Conservation (phyloP, 2,797 vertebrate species). For the Taeniopygia guttata region DNA sequence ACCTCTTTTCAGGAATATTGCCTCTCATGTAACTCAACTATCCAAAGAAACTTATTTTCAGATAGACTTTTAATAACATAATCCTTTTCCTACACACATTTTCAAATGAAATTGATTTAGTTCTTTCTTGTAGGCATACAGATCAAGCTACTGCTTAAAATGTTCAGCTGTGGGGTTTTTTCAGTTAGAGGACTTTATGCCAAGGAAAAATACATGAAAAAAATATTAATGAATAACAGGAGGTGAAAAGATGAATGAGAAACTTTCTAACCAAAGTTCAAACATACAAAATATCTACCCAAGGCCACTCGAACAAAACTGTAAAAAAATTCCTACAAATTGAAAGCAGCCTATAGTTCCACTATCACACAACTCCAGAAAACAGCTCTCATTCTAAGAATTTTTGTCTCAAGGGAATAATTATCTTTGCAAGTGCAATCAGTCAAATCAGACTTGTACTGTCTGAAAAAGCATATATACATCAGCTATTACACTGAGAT, state of each 20-base stretch:
- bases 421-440: conserved; percentile 3
- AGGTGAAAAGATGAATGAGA: neutral
- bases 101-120: conserved; percentile 29
- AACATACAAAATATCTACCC: neutral
- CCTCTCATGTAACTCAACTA: neutral
- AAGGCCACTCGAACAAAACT: neutral
- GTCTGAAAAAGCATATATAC: neutral
- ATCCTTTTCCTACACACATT: conserved; percentile 8
- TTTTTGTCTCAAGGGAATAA: conserved; percentile 18
- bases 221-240: neutral
- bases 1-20: neutral
- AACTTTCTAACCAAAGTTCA: neutral
- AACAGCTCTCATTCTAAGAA: neutral
- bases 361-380: neutral
- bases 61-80: neutral
- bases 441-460: neutral
- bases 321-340: neutral
- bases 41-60: neutral
- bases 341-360: neutral
- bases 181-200: neutral
- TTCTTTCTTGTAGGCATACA: neutral
- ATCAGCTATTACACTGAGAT: neutral
- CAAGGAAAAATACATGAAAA: neutral
- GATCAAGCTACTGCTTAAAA: neutral
- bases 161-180: neutral